phyloP scores from a whole-genome alignment of 1,140 invertebrate species.

The Eriocheir sinensis region DNA sequence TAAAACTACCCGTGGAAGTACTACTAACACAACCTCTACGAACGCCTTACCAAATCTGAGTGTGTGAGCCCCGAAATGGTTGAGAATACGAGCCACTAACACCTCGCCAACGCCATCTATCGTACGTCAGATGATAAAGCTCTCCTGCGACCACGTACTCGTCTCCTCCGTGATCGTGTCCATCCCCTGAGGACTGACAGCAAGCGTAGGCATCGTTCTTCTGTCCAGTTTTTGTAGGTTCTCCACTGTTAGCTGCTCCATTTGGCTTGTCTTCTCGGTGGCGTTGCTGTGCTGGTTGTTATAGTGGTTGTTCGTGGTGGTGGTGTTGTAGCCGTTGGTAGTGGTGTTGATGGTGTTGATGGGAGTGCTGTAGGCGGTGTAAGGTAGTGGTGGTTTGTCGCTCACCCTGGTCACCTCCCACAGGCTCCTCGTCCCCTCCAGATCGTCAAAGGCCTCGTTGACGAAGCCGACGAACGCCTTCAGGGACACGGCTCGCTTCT shows the following conservation, averaged over 20 bases:
- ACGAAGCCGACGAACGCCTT: neutral
- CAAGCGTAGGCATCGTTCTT: neutral
- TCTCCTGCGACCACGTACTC: neutral
- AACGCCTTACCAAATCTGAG: no score
- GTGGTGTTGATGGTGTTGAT: neutral
- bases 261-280: no score
- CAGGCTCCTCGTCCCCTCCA: neutral
- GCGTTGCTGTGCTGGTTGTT: no score
- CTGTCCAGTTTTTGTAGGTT: neutral
- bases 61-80: no score
- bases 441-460: conserved; percentile 49
- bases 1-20: no score
- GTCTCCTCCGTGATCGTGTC: neutral
- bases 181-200: neutral
- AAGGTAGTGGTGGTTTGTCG: neutral
- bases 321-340: neutral
- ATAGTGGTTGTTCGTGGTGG: no score
- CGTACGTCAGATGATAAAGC: neutral
- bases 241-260: neutral
- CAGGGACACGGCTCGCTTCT: neutral
- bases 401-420: neutral
- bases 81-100: no score
- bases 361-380: neutral
- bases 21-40: no score
- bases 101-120: no score